Base-by-base conservation (phyloP, 2,113 vertebrate species). In the Cryptotis parvus region DNA sequence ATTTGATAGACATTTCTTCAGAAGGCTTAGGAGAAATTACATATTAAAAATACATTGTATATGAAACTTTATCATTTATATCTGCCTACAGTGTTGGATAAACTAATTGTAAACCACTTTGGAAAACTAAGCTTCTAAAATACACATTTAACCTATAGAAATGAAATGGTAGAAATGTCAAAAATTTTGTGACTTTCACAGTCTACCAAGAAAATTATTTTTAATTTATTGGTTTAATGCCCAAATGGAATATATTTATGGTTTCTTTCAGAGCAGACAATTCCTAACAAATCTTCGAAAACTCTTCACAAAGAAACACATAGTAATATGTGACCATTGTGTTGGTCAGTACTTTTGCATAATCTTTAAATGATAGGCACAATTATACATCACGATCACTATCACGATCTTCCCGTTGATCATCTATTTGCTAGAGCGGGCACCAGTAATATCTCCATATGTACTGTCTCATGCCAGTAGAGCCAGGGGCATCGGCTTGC, bases 1-100 rank as follows among this genome's bases (percentile, higher is more conserved):
- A 93, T 97, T 96, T 97, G 97, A 97, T 96, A 97, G 91, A 96
- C 97, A 90, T 61, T 97, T 97, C 94, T 97, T 96, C 91, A 94
- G 94, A 96, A 94, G 86, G 20, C 93, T 96, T 96, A 88, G 96
- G 91, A 97, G 83, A 92, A 96, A 97, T 58, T 94, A 58, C 80
- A 80, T 95, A 97, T 97, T 96, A 96, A 97, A 98, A 97, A 96
- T 80, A 93, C 27, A 49, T 88, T 87, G 86, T 94, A 93, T 95
- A 35, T 92, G 86, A 96, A 92, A 61, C 14, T 93, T 94, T 41
- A 95, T 91, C 90, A 90, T 95, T 96, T 97, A 94, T 93, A 94
- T 66, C 68, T 37, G 96, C 76, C 66, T 90, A 82, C 41, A 70
- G n/a, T 43, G 91, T 86, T 94, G 90, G 72, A 92, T 97, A 97